Base-by-base conservation (phyloP, 2,888 invertebrate species). In the Ectemnius continuus region DNA sequence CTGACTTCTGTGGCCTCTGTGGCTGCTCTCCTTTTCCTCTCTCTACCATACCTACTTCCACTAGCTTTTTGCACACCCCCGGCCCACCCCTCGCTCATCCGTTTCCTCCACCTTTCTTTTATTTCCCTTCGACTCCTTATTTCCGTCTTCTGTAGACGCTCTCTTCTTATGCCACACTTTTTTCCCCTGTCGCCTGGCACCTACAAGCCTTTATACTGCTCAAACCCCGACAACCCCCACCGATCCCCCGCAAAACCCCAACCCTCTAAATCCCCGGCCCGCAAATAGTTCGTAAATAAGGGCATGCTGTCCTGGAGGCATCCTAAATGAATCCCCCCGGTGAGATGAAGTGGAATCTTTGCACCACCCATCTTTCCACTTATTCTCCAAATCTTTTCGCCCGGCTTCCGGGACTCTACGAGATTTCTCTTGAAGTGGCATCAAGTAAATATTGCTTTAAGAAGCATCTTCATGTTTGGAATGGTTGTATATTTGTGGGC, bases 211-310 rank as follows among this genome's bases (percentile, higher is more conserved):
- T 36, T 36, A 36, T 36, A 36, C 36, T 6, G 36, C 36, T 11
- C 8, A 11, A 8, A 36, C 36, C 36, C 36, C 36, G 36, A 11
- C 36, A 36, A 36, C 36, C 36, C 57, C 67, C 20, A 75, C 78
- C 65, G 72, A 81, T 77, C 78, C 79, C 79, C 80, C 84, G 82
- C 80, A 81, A 73, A 82, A 81, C 23, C 86, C 87, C 86, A 76
- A 77, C 79, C 79, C 80, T 85, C 82, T 81, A 81, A 73, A 82
- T 81, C 23, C 86, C 87, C 86, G 77, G 64, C 76, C 81, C 80
- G 75, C 83, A 83, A 84, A 85, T 86, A 85, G 84, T 87, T 87
- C 80, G 85, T 86, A 85, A 86, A 87, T 85, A 84, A 85, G 82
- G 80, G 73, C 71, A 74, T 57, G 70, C 57, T 36, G 63, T 61